phyloP scores from a whole-genome alignment of 2,888 invertebrate species.

The Yponomeuta malinellus region DNA sequence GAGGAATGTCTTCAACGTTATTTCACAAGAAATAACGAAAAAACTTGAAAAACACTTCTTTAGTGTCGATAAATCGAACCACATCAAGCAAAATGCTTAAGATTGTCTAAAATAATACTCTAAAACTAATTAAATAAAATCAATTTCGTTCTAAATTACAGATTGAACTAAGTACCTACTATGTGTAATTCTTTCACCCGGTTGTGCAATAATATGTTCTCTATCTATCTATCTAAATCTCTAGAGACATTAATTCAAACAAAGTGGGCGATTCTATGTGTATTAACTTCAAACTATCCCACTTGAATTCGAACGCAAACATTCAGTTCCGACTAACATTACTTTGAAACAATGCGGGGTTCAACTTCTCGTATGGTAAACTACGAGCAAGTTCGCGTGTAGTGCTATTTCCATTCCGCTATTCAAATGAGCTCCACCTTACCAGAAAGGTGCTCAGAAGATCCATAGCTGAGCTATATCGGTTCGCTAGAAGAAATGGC shows the following conservation, averaged over 20 bases:
- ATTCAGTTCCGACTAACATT: not conserved
- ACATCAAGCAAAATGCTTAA: too few species aligned
- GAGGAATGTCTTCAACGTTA: too few species aligned
- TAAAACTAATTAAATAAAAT: too few species aligned
- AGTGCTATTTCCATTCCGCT: constrained; percentile 43
- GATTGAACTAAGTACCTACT: too few species aligned
- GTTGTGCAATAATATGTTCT: too few species aligned
- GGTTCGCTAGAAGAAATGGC: not conserved
- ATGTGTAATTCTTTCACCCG: too few species aligned
- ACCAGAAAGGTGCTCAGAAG: not conserved
- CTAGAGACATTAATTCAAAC: not conserved
- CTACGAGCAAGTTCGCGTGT: constrained; percentile 28
- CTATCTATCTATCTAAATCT: too few species aligned
- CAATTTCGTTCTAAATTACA: too few species aligned
- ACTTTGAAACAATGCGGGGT: not conserved
- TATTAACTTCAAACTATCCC: not conserved
- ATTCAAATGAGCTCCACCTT: constrained; percentile 47
- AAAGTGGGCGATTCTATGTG: not conserved
- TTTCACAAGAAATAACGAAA: too few species aligned
- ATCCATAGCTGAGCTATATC: not conserved
- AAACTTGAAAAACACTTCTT: too few species aligned
- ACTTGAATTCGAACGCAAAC: not conserved
- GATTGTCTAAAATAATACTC: too few species aligned
- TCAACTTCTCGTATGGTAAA: not conserved
- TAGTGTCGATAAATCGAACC: too few species aligned